Evolutionary conservation across 2,888 invertebrate genomes (phyloP), one percentile per base, ranked within the genome.

Genomic region (Entomobrya proxima): DNA sequence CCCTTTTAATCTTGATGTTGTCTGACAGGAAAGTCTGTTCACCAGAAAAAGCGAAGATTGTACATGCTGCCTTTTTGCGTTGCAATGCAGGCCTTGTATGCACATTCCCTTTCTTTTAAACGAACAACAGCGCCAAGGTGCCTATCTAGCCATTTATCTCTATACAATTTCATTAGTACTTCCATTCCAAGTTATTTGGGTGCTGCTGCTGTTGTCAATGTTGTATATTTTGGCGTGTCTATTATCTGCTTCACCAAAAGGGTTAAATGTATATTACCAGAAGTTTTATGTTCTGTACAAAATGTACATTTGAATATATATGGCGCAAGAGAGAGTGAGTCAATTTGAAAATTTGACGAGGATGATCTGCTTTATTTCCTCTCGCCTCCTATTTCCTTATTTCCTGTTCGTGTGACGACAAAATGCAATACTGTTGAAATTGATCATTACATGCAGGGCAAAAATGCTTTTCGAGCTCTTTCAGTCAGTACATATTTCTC

Each of bases 311-410:
- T 44, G 15, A 24, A 7, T 37, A 67, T 30, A 18, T 1, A 55
- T 4, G n/a, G 24, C 24, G 0, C 40, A 2, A 24, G 35, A 30
- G 35, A 32, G 18, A 9, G 18, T 37, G 30, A 69, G 69, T 84
- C 55, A 79, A 79, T 40, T 35, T 79, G 50, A 9, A 72, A 85
- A 79, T 77, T 78, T 85, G 85, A 85, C 79, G 79, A 84, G 85
- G 75, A 85, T 85, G 85, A 85, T 85, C 85, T 85, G 85, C 64
- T 79, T 79, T 80, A 80, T 80, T 85, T 79, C 74, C 52, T 75
- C 61, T 78, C 44, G 58, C 44, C 24, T 72, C 47, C 58, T 67
- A 69, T 69, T n/a, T 40, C 15, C 24, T 27, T 15, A 15, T 37
- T 58, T 76, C 61, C 21, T 64, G 44, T 58, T 44, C 18, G 5